Evolutionary conservation across 2,113 vertebrate species (phyloP), one percentile per base, ranked within the genome.

Genomic region (Pluvialis apricaria): DNA sequence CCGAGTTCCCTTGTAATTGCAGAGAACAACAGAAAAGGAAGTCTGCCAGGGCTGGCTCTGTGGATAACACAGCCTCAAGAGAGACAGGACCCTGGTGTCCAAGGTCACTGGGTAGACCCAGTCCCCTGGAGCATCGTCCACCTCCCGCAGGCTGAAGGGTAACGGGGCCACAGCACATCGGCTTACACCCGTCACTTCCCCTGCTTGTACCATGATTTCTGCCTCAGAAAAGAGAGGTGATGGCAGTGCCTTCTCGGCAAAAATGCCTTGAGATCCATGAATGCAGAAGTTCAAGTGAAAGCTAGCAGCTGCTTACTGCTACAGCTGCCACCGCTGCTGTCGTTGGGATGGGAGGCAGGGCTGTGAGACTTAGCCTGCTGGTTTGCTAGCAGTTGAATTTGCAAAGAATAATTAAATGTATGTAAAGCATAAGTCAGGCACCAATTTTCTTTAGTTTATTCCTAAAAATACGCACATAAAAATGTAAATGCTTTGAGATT

Each of bases 121-220:
- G 15, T 60, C 6, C 5, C 14, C 36, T 1, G 2, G 22, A 49
- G 72, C 49, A 61, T 42, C 31, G 21, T 38, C 16, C 31, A 34
- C 7, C 17, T 22, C 60, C 75, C n/a, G 13, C 2, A 2, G 24
- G 31, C 60, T 84, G 78, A 61, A 65, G 36, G 15, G 8, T 61
- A 13, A 20, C 3, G 5, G 44, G n/a, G n/a, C 6, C 22, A n/a
- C 47, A 73, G 1, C 19, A 55, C 0, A 0, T 26, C 0, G 0
- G 15, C 24, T 61, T 25, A 19, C 32, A 47, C 32, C 8, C 21
- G 15, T 61, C 9, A 11, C 22, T 82, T 90, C 29, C 52, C 26
- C 9, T 82, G 21, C n/a, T 72, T 82, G 24, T 34, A 45, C 2
- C 28, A 18, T 40, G 15, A 12, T 61, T 94, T 83, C 38, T 29